A percentile compares a stretch with the other conserved stretches of the same genome.
phyloP scores from a whole-genome alignment of 2,888 invertebrate species.

The Drosophila sordidula region DNA sequence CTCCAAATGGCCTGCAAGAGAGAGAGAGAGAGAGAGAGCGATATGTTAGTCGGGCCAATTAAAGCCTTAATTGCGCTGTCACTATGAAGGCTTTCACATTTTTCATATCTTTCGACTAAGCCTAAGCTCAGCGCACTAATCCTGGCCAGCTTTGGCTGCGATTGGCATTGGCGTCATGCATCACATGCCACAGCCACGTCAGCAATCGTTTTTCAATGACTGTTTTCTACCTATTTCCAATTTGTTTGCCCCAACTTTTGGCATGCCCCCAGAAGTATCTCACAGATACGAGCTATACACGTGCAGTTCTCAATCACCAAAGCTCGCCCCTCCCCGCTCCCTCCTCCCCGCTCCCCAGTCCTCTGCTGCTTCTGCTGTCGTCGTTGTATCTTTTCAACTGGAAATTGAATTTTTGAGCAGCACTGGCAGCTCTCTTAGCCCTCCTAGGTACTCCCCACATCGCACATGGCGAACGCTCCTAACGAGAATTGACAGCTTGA shows the following conservation, averaged over 20 bases:
- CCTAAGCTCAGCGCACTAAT: constrained; percentile 32
- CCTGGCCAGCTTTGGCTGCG: constrained; percentile 24
- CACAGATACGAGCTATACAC: constrained; percentile 20
- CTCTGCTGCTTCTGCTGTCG: constrained; percentile 10
- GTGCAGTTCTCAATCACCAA: constrained; percentile 13
- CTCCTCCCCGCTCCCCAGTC: neutral
- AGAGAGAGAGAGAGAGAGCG: constrained; percentile 10
- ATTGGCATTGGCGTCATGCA: constrained; percentile 38
- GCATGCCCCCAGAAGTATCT: constrained; percentile 13
- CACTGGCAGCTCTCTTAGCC: constrained; percentile 39
- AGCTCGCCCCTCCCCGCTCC: neutral
- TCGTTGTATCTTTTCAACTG: constrained; percentile 71
- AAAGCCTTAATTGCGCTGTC: constrained; percentile 70
- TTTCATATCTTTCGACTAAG: constrained; percentile 43
- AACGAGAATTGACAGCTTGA: constrained; percentile 79
- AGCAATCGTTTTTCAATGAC: constrained; percentile 77
- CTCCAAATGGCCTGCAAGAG: constrained; percentile 35
- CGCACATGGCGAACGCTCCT: constrained; percentile 54
- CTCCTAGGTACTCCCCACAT: constrained; percentile 15
- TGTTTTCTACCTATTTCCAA: constrained; percentile 72
- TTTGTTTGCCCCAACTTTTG: constrained; percentile 52
- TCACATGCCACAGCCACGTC: constrained; percentile 62
- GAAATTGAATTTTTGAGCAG: constrained; percentile 80
- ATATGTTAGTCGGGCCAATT: constrained; percentile 53
- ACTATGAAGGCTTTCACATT: constrained; percentile 56